phyloP scores from a whole-genome alignment of 1,140 invertebrate genomes.

The Tetranychus cinnabarinus region DNA sequence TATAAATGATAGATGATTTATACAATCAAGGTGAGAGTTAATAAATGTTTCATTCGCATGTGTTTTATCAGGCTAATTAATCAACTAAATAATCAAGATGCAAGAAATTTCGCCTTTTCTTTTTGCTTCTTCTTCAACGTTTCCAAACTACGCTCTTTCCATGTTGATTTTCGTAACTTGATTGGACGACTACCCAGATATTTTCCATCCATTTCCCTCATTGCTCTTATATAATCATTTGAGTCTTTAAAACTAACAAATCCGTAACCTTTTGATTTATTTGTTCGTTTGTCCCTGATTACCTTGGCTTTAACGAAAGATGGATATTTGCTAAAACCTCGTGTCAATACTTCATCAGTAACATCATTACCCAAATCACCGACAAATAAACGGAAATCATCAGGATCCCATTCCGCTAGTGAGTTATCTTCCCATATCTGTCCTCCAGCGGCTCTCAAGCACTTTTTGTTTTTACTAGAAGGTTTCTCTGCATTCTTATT shows the following conservation, averaged over 20 bases:
- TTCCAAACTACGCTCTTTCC: slow-evolving; percentile 81
- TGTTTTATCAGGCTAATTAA: too few relatives aligned
- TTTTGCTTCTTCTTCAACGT: slow-evolving; percentile 59
- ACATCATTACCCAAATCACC: slow-evolving; percentile 98
- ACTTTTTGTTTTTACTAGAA: slow-evolving; percentile 32
- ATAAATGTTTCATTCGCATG: too few relatives aligned
- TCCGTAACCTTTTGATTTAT: slow-evolving; percentile 95
- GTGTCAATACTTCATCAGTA: slow-evolving; percentile 75
- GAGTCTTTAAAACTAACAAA: slow-evolving; percentile 98
- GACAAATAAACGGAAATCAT: slow-evolving; percentile 95
- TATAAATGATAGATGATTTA: too few relatives aligned
- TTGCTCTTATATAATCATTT: slow-evolving; percentile 86
- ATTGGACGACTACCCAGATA: slow-evolving; percentile 96
- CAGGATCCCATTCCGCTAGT: slow-evolving; percentile 70
- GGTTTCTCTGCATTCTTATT: not conserved
- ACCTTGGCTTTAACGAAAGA: slow-evolving; percentile 89
- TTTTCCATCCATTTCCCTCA: slow-evolving; percentile 39
- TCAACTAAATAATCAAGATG: too few relatives aligned
- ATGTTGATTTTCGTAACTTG: slow-evolving; percentile 83
- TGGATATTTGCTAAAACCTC: slow-evolving; percentile 83
- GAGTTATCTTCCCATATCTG: slow-evolving; percentile 66
- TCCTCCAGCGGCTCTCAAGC: slow-evolving; percentile 69
- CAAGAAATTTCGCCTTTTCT: slow-evolving; percentile 3
- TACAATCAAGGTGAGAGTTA: too few relatives aligned
- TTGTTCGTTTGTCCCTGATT: slow-evolving; percentile 80